A percentile compares a stretch with the other conserved stretches of the same genome.
phyloP scores from a whole-genome alignment of 30 jellyfish, hydroid and myxozoan species.

The Phacellophora camtschatica region DNA sequence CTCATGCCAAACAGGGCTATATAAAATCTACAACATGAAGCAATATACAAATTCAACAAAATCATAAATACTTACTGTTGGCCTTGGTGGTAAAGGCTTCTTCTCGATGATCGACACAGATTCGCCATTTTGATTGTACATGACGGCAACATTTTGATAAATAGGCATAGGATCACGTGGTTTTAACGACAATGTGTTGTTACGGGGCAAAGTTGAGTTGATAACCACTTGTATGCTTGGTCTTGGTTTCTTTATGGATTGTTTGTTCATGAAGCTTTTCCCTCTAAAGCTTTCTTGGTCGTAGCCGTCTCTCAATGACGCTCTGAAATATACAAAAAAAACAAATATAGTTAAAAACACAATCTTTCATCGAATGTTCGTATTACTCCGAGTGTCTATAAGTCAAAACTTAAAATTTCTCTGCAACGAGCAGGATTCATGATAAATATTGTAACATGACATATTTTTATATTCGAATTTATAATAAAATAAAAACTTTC shows the following conservation, averaged over 20 bases:
- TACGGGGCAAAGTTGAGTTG: slow-evolving; percentile 15
- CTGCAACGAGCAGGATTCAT: too few relatives aligned
- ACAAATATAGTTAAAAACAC: too few relatives aligned
- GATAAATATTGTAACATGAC: too few relatives aligned
- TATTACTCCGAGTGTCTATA: too few relatives aligned
- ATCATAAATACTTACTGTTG: slow-evolving; percentile 32
- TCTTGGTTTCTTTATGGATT: slow-evolving; percentile 9
- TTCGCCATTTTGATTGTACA: not conserved
- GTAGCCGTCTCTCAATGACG: slow-evolving; percentile 41
- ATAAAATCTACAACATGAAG: too few relatives aligned
- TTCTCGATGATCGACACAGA: not conserved
- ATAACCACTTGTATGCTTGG: slow-evolving; percentile 46
- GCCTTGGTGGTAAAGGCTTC: slow-evolving; percentile 41
- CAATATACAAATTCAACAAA: too few relatives aligned
- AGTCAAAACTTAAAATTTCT: too few relatives aligned
- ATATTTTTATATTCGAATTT: too few relatives aligned
- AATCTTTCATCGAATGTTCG: too few relatives aligned
- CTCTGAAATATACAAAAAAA: slow-evolving; percentile 16
- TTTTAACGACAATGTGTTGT: slow-evolving; percentile 14
- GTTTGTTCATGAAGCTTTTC: slow-evolving; percentile 36
- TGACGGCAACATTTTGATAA: slow-evolving; percentile 8
- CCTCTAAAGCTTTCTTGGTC: slow-evolving; percentile 47
- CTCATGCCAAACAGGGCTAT: too few relatives aligned
- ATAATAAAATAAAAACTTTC: too few relatives aligned
- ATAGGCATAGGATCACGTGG: slow-evolving; percentile 44